Evolutionary conservation across 2,113 vertebrate genomes (phyloP).

Genomic region (Sula dactylatra): DNA sequence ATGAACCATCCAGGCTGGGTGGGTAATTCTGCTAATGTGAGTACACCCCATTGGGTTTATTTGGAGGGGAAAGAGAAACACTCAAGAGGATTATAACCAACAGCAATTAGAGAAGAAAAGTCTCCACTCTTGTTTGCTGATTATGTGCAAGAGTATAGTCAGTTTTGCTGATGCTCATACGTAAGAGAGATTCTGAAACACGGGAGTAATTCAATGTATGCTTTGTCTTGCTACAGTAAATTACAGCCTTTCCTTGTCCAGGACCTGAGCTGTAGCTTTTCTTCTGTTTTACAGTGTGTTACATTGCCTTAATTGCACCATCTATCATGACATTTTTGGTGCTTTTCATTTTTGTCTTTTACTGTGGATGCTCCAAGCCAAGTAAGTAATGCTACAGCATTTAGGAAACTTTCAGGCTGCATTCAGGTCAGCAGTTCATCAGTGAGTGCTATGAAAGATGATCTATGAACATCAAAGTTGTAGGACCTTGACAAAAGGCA

Average conservation of each 20-base stretch:
- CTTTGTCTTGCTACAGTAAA: not conserved
- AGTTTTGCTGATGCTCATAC: not conserved
- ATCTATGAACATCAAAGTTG: not conserved
- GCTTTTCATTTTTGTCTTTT: not conserved
- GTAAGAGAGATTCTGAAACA: not conserved
- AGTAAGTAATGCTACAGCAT: not conserved
- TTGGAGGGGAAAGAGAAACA: not conserved
- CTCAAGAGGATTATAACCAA: not conserved
- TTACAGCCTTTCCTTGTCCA: not conserved
- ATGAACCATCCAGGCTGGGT: not conserved
- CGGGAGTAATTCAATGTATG: not conserved
- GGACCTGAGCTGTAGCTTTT: not conserved
- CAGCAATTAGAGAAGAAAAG: not conserved
- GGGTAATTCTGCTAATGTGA: not conserved
- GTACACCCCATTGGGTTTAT: fast-evolving
- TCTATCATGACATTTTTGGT: not conserved
- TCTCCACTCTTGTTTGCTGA: not conserved
- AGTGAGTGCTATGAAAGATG: not conserved
- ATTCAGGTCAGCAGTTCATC: not conserved
- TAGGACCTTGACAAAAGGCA: not conserved
- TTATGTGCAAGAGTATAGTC: not conserved
- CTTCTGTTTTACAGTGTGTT: not conserved
- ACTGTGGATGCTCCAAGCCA: not conserved
- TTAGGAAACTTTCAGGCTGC: not conserved
- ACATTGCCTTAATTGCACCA: not conserved